Conservation (phyloP, 2,113 vertebrate genomes). For the Nestor notabilis region DNA sequence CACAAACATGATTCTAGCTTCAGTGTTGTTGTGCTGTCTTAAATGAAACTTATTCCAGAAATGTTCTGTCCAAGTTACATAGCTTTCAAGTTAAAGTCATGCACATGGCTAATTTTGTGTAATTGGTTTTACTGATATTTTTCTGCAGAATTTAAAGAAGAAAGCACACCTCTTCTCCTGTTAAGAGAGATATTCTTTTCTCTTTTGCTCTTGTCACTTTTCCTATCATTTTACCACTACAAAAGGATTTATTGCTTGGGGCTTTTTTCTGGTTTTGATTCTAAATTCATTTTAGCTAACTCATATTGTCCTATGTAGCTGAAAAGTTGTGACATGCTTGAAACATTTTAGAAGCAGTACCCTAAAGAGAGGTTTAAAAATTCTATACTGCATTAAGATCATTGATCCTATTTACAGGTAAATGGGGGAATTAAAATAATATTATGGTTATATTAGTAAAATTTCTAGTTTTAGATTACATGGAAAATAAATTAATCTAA, state of each 20-base stretch:
- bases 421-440: background rate
- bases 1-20: conserved; percentile 77
- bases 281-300: background rate
- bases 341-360: background rate
- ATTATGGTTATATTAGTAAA: background rate
- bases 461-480: background rate
- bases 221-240: background rate
- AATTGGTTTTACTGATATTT: background rate
- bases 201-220: background rate
- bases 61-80: background rate
- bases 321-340: background rate
- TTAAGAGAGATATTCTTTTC: background rate
- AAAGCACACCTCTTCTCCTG: background rate
- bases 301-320: background rate
- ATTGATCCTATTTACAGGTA: background rate
- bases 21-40: conserved; percentile 46
- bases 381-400: background rate
- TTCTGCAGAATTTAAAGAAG: background rate
- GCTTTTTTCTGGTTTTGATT: background rate
- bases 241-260: background rate
- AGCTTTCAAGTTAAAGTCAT: background rate
- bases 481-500: background rate
- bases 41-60: conserved; percentile 59
- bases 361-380: background rate
- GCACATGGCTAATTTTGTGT: conserved; percentile 8